A percentile compares a stretch with the other conserved stretches of the same genome.
phyloP scores from a whole-genome alignment of 2,888 invertebrate species.

The Globia sparganii region DNA sequence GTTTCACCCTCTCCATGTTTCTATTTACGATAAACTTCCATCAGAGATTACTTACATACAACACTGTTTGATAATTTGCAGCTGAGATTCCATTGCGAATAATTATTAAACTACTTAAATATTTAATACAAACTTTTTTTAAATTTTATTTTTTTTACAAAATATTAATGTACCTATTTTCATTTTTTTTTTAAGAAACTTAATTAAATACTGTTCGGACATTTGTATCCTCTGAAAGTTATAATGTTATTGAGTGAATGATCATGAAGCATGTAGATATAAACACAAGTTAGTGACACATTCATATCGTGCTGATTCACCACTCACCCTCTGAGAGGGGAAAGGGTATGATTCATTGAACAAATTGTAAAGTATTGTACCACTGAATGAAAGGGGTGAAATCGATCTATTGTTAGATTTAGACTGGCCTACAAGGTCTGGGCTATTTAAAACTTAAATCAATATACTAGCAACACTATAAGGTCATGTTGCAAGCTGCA shows the following conservation, averaged over 20 bases:
- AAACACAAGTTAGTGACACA: slow-evolving; percentile 45
- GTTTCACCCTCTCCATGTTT: neutral
- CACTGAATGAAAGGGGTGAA: slow-evolving; percentile 15
- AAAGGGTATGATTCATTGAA: slow-evolving; percentile 28
- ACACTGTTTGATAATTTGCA: slow-evolving; percentile 30
- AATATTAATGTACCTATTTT: too few species aligned
- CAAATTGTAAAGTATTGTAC: slow-evolving; percentile 5
- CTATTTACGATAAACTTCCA: neutral
- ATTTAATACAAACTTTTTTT: neutral
- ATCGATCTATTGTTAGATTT: slow-evolving; percentile 13
- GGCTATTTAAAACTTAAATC: slow-evolving; percentile 35
- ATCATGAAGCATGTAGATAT: slow-evolving; percentile 23
- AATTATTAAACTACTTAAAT: neutral
- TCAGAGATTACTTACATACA: slow-evolving; percentile 31
- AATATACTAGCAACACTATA: slow-evolving; percentile 3
- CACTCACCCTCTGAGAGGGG: slow-evolving; percentile 28
- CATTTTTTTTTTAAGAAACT: neutral
- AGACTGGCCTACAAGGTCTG: neutral
- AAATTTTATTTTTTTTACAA: neutral
- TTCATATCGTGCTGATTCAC: slow-evolving; percentile 42
- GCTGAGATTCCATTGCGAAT: slow-evolving; percentile 38
- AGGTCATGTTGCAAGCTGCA: neutral
- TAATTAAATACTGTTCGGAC: neutral
- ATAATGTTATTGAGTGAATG: slow-evolving; percentile 17
- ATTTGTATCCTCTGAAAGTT: neutral